Evolutionary conservation across 1,140 invertebrate species (phyloP), one percentile per base, ranked within the genome.

Genomic region (Bombus waltoni): DNA sequence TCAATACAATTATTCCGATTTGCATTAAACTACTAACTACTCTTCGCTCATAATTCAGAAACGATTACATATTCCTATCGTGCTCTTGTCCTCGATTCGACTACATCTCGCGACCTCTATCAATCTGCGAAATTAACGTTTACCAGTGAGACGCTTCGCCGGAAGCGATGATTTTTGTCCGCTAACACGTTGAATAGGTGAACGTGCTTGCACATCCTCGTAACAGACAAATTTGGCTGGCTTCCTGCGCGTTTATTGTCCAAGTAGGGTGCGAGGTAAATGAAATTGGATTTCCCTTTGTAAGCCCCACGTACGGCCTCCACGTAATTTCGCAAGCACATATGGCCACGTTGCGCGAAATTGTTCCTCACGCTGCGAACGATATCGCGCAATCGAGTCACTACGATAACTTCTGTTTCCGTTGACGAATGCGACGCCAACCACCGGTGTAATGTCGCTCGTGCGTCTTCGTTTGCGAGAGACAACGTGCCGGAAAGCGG

Each of bases 201-300:
- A 42, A 32, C n/a, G 32, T n/a, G 22, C 15, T 53, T 53, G 47
- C 47, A 53, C 32, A 28, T 28, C 38, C 25, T 47, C n/a, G 40
- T 79, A 70, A 72, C 78, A 71, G 62, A 59, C 66, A 66, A 84
- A 62, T 76, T 62, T 77, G 40, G 66, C 15, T 40, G 82, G 66
- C 83, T 79, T 84, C 75, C 13, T 79, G n/a, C 66, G 32, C 38
- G 71, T 82, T 89, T 81, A 86, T 77, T 73, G 85, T 81, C 47
- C 72, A 83, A 74, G 66, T 62, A 53, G 32, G 42, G 75, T 79
- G 73, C 40, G 68, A 85, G 44, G 59, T n/a, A 86, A 77, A 89
- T 83, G 79, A 79, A 89, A 89, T 89, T 89, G 87, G 76, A 89
- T 89, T 80, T 66, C 59, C 35, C 79, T 66, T 86, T 87, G 88